A percentile compares a stretch with the other conserved stretches of the same genome.
phyloP scores from a whole-genome alignment of 2,113 vertebrate genomes.

The Ochotona princeps region DNA sequence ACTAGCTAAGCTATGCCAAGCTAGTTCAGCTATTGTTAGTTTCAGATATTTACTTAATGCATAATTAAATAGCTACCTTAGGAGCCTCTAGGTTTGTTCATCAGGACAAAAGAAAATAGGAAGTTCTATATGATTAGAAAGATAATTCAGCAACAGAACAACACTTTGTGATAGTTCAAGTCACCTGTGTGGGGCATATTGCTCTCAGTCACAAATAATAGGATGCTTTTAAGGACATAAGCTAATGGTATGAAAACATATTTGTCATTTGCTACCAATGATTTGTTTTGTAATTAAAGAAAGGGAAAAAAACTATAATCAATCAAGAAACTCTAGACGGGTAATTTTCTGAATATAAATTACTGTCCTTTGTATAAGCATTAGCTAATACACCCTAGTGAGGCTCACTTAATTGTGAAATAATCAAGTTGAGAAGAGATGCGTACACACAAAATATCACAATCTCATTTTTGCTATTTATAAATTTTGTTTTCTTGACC shows the following conservation, averaged over 20 bases:
- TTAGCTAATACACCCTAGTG: background rate
- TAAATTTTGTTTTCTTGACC: background rate
- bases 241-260: constrained; percentile 39
- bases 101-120: constrained; percentile 8
- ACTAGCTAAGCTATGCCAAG: background rate
- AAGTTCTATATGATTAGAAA: background rate
- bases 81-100: constrained; percentile 27
- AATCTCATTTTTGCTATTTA: background rate
- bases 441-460: constrained; percentile 7
- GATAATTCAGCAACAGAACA: background rate
- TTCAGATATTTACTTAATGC: background rate
- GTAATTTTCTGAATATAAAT: constrained; percentile 55
- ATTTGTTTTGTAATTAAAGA: constrained; percentile 60
- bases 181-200: constrained; percentile 16
- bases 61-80: constrained; percentile 45
- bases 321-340: constrained; percentile 53
- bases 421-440: background rate
- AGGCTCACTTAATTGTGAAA: constrained; percentile 5
- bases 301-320: constrained; percentile 67
- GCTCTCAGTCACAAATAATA: background rate
- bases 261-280: constrained; percentile 43
- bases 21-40: background rate
- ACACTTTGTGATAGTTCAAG: constrained; percentile 29
- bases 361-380: constrained; percentile 51
- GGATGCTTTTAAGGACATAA: constrained; percentile 65